Conservation (phyloP, 2,113 vertebrate genomes). For the Ploceus nigricollis region DNA sequence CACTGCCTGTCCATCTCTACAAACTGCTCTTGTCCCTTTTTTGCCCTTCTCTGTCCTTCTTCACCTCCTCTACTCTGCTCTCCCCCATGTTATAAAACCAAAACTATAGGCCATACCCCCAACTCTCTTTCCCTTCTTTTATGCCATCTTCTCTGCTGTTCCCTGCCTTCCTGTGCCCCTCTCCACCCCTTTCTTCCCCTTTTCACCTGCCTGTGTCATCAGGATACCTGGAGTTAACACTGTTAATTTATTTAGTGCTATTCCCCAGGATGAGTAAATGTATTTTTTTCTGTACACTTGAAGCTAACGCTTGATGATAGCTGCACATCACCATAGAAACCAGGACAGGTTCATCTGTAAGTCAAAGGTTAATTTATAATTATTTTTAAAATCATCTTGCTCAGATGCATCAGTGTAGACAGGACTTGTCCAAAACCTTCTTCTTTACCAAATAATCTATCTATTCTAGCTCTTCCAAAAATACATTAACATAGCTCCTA, state of each 20-base stretch:
- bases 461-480: neutral
- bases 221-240: neutral
- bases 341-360: constrained; percentile 39
- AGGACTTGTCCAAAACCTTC: neutral
- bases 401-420: neutral
- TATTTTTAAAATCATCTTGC: neutral
- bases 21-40: neutral
- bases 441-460: neutral
- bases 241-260: constrained; percentile 34
- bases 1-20: neutral
- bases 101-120: neutral
- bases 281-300: neutral
- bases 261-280: constrained; percentile 19
- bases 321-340: constrained; percentile 63
- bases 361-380: constrained; percentile 52
- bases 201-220: neutral
- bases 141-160: neutral
- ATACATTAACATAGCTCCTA: neutral
- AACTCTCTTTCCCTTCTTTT: neutral
- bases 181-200: neutral
- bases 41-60: neutral
- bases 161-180: neutral
- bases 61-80: neutral
- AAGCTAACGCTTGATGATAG: constrained; percentile 29
- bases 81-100: accelerated